These are phyloP conservation scores for Protaetia brevitarsis DNA, from an alignment of 1,140 invertebrate genomes.

Conservation along the genomic window DNA sequence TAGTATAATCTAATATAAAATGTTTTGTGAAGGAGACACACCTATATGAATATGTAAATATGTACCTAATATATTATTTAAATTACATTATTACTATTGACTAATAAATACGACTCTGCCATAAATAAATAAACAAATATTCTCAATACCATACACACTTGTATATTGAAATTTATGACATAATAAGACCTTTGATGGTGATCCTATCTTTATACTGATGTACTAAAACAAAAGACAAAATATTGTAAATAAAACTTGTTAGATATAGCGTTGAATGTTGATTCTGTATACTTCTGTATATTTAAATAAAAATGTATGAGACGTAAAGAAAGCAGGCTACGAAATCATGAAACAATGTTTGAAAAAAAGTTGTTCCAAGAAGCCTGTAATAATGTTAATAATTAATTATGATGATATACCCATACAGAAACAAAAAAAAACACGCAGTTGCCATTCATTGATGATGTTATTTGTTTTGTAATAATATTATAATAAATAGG, in stretches of 20 bases:
- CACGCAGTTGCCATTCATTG: conserved; percentile 22
- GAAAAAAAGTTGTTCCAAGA: conserved; percentile 8
- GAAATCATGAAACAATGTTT: not conserved
- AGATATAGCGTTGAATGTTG: conserved; percentile 35
- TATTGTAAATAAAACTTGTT: conserved; percentile 31
- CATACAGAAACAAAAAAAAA: no score
- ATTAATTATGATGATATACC: not conserved
- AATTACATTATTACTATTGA: not conserved
- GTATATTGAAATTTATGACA: no score
- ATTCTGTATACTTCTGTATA: conserved; percentile 33
- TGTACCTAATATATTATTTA: no score
- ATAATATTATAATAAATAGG: conserved; percentile 26
- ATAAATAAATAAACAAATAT: conserved; percentile 1
- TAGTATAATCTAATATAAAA: no score
- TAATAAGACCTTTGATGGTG: no score
- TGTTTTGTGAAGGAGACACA: no score
- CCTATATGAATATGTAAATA: conserved; percentile 6
- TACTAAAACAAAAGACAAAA: conserved; percentile 9
- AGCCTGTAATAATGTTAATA: not conserved
- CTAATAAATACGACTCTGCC: not conserved
- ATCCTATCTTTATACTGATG: conserved; percentile 11
- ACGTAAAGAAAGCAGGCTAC: not conserved
- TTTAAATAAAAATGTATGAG: conserved; percentile 3
- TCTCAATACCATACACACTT: conserved; percentile 3
- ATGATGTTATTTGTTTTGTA: not conserved